phyloP scores from a whole-genome alignment of 2,113 vertebrate species.

The Silurus glanis region DNA sequence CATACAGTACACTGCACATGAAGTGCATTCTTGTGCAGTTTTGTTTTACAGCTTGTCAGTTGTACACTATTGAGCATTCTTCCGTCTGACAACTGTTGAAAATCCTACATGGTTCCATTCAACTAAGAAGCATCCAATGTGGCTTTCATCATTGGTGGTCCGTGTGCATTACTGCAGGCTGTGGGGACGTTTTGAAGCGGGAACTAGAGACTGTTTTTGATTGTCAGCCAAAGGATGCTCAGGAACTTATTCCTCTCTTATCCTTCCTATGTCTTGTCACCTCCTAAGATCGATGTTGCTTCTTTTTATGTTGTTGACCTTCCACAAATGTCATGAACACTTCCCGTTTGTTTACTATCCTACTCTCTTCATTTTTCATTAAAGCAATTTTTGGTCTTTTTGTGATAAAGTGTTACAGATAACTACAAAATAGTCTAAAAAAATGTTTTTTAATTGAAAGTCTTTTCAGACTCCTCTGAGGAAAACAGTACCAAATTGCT shows the following conservation, averaged over 20 bases:
- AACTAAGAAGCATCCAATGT: neutral
- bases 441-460: too few relatives aligned
- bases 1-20: slow-evolving; percentile 5
- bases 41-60: slow-evolving; percentile 7
- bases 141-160: slow-evolving; percentile 12
- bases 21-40: neutral
- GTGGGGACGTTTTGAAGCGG: neutral
- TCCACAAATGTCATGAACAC: neutral
- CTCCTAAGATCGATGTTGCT: neutral
- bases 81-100: slow-evolving; percentile 15
- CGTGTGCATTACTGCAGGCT: neutral
- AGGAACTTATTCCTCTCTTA: neutral
- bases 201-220: neutral
- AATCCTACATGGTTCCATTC: neutral
- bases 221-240: neutral
- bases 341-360: neutral
- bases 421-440: too few relatives aligned
- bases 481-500: too few relatives aligned
- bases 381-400: too few relatives aligned
- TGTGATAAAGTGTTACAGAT: too few relatives aligned
- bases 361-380: neutral
- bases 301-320: neutral
- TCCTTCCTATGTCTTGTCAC: neutral
- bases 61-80: neutral
- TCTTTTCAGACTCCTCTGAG: too few relatives aligned